Evolutionary conservation across 92 coral and sea anemone genomes (phyloP), one percentile per base, ranked within the genome.

Genomic region (Epizoanthus illoricatus): DNA sequence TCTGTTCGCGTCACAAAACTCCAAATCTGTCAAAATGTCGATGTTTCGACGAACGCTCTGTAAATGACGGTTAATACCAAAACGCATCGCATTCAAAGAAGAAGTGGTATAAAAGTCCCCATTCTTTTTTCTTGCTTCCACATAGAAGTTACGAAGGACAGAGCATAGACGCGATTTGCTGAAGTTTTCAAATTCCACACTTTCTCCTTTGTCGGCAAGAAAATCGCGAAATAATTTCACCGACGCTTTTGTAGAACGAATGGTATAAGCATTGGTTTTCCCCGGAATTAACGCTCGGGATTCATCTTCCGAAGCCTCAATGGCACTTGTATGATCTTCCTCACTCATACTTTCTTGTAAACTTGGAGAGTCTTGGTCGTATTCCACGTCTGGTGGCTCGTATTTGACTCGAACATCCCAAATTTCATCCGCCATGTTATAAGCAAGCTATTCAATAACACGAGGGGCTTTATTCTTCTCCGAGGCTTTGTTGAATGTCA

Each of bases 71-170:
- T 91, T 93, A 60, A 95, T 91, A 15, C 98, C 97, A 86, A 95
- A 95, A 40, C 98, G 97, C 84, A 93, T 89, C 17, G 92, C 90
- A 84, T 92, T 89, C 39, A 95, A 87, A 5, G 98, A 97, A 4
- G 98, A 94, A 19, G 90, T 93, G 52, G 94, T 91, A 87, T 93
- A 95, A 80, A 89, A 89, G 61, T 93, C 98, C 1, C 98, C 96
- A 86, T 93, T 94, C 88, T 94, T 91, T 87, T 95, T 95, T 19
- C 98, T 89, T 41, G 94, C 96, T 82, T 95, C 97, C 42, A 92
- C 94, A 85, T 95, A 95, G 72, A 95, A 95, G 70, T 86, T 88
- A 67, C 92, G 89, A 64, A 93, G 86, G 24, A 89, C 87, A 81
- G 94, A 87, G 65, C 90, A 81, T 15, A 95, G 92, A 43, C 87